A percentile compares a stretch with the other conserved stretches of the same genome.
phyloP scores from a whole-genome alignment of 2,888 invertebrate species.

The Thysanoteuthis rhombus region DNA sequence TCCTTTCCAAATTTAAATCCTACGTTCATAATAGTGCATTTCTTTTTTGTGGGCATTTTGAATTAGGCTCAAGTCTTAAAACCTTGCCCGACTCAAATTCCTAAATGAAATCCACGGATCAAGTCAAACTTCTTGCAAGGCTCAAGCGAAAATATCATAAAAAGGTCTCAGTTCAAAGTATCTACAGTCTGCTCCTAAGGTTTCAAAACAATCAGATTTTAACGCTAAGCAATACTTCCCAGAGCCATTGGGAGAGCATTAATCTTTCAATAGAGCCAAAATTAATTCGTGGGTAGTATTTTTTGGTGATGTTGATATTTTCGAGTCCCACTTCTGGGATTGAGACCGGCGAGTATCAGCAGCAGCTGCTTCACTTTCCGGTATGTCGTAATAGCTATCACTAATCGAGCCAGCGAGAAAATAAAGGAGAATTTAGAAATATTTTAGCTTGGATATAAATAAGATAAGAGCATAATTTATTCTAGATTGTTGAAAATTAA shows the following conservation, averaged over 20 bases:
- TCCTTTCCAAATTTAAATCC: neutral
- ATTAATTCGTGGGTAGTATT: neutral
- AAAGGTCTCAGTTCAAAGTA: neutral
- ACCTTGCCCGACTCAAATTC: neutral
- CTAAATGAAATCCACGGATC: neutral
- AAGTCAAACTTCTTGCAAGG: slow-evolving; percentile 1
- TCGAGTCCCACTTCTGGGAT: slow-evolving; percentile 17
- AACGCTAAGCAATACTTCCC: neutral
- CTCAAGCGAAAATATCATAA: neutral
- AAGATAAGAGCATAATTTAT: too few relatives aligned
- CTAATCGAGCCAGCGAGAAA: neutral
- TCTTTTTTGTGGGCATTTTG: neutral
- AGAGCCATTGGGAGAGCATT: neutral
- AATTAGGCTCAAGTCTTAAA: neutral
- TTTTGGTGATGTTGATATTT: slow-evolving; percentile 21
- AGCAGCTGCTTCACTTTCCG: neutral
- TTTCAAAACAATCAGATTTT: neutral
- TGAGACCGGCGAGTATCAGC: slow-evolving; percentile 17
- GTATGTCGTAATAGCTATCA: neutral
- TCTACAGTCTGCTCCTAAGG: neutral
- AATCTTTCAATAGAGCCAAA: neutral
- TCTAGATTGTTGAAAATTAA: neutral
- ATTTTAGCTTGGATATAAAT: neutral
- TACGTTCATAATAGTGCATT: neutral
- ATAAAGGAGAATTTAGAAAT: neutral